Percentiles rank a stretch among this genome's conserved stretches.
Evolutionary conservation across 2,888 invertebrate genomes (phyloP).

Genomic region (Melanophora roralis): DNA sequence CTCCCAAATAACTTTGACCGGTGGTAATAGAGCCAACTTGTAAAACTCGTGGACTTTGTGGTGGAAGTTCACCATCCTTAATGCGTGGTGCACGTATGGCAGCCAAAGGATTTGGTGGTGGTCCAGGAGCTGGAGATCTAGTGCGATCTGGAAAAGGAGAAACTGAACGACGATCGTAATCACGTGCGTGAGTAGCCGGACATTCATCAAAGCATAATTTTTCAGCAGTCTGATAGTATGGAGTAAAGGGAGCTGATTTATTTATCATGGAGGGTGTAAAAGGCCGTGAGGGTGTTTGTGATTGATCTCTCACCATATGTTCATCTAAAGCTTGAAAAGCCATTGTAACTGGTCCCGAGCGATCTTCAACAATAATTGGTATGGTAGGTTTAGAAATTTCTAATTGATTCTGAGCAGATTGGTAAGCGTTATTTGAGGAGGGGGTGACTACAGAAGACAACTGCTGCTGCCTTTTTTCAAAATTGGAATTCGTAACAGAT

Average conservation of each 20-base stretch:
- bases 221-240: slow-evolving; percentile 84
- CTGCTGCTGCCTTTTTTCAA: slow-evolving; percentile 64
- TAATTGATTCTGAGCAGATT: slow-evolving; percentile 46
- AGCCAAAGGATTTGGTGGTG: slow-evolving; percentile 83
- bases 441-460: slow-evolving; percentile 49
- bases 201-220: slow-evolving; percentile 85
- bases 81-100: slow-evolving; percentile 82
- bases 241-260: slow-evolving; percentile 84
- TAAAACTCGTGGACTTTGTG: slow-evolving; percentile 67
- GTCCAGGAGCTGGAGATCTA: slow-evolving; percentile 84
- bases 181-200: slow-evolving; percentile 80
- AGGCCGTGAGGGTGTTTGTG: slow-evolving; percentile 78
- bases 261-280: slow-evolving; percentile 85
- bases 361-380: slow-evolving; percentile 77
- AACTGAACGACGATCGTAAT: slow-evolving; percentile 82
- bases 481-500: slow-evolving; percentile 43
- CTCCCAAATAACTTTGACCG: slow-evolving; percentile 75
- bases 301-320: slow-evolving; percentile 76
- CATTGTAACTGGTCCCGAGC: slow-evolving; percentile 80
- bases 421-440: slow-evolving; percentile 15
- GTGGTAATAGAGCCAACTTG: slow-evolving; percentile 76
- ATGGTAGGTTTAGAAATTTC: slow-evolving; percentile 66
- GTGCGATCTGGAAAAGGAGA: slow-evolving; percentile 83
- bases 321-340: slow-evolving; percentile 83
- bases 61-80: slow-evolving; percentile 77